These are phyloP conservation scores for Cheilosia vernalis DNA, from an alignment of 2,888 invertebrate species.

Conservation along the genomic window DNA sequence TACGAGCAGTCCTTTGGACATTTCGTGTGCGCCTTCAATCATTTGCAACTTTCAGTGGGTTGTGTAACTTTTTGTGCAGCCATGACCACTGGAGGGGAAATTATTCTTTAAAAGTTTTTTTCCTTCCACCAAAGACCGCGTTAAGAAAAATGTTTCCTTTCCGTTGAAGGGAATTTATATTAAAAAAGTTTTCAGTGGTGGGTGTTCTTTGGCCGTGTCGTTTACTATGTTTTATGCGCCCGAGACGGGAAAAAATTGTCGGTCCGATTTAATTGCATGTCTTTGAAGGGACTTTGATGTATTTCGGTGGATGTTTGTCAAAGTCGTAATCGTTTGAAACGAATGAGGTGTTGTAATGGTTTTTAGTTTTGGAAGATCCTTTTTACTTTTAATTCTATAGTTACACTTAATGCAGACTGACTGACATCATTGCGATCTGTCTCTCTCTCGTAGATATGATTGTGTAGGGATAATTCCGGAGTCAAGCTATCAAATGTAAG, in stretches of 20 bases:
- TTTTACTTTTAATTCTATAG: background rate
- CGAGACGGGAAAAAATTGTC: conserved; percentile 11
- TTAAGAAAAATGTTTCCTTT: conserved; percentile 32
- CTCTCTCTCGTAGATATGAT: no score
- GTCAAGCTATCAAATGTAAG: no score
- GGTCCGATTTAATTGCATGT: conserved; percentile 59
- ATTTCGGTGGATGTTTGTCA: conserved; percentile 28
- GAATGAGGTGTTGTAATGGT: conserved; percentile 35
- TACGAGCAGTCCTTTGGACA: background rate
- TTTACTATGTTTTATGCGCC: conserved; percentile 11
- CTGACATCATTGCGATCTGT: background rate
- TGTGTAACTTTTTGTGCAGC: conserved; percentile 52
- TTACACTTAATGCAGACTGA: background rate
- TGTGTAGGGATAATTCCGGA: background rate
- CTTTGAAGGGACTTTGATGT: conserved; percentile 52
- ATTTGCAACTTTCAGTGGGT: conserved; percentile 34
- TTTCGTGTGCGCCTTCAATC: conserved; percentile 34
- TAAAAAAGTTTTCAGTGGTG: conserved; percentile 48
- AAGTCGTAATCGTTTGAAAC: background rate
- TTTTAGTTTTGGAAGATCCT: background rate
- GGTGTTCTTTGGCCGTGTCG: conserved; percentile 30
- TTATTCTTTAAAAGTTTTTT: conserved; percentile 67
- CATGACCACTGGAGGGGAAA: conserved; percentile 61
- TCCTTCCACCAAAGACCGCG: conserved; percentile 25
- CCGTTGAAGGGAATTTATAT: conserved; percentile 59